phyloP scores from a whole-genome alignment of 2,797 vertebrate species.

The Toxotes lorentzi region DNA sequence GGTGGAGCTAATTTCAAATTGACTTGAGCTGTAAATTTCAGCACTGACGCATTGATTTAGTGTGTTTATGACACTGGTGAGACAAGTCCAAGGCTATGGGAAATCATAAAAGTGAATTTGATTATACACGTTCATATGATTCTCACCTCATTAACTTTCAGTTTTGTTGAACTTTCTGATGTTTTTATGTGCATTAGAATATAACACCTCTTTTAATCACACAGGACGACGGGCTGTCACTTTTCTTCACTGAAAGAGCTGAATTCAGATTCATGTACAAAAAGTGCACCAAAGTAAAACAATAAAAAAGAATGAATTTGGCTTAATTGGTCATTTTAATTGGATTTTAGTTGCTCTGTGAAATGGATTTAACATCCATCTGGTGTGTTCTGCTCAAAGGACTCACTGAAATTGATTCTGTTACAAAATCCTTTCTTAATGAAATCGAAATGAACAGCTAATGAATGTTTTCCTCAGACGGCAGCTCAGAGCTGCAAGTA shows the following conservation, averaged over 20 bases:
- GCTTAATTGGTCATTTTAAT: neutral
- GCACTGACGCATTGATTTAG: neutral
- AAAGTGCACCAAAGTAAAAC: neutral
- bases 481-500: neutral
- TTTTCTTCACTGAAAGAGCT: neutral
- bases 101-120: conserved; percentile 17
- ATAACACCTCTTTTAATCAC: neutral
- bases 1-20: neutral
- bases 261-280: neutral
- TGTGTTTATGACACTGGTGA: conserved; percentile 18
- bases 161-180: neutral
- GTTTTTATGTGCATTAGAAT: neutral
- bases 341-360: neutral
- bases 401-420: neutral
- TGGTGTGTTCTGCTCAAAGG: neutral
- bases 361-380: neutral
- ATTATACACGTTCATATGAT: neutral
- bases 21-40: neutral
- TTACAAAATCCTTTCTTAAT: neutral
- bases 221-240: conserved; percentile 20
- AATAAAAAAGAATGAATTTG: neutral
- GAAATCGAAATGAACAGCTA: neutral
- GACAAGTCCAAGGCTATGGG: conserved; percentile 20
- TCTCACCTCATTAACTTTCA: neutral
- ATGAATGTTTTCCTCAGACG: neutral